Conservation (phyloP, 2,888 invertebrate genomes). For the Exephanes ischioxanthus region DNA sequence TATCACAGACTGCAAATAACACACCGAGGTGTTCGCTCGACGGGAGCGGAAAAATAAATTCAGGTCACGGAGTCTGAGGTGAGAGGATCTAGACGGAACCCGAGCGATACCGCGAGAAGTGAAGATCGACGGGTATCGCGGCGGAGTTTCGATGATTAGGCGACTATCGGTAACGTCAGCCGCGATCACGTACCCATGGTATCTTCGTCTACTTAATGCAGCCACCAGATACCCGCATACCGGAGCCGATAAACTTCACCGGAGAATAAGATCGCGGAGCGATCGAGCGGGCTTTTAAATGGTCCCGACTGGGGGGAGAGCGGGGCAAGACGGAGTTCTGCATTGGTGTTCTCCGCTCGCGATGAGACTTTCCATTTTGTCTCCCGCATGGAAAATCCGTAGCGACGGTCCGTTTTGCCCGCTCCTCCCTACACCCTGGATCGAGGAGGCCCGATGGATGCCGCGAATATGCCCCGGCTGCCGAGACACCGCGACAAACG, state of each 20-base stretch:
- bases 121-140: slow-evolving; percentile 38
- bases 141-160: slow-evolving; percentile 37
- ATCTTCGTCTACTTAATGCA: slow-evolving; percentile 18
- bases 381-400: too few relatives aligned
- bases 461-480: background rate
- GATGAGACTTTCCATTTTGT: too few relatives aligned
- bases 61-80: slow-evolving; percentile 34
- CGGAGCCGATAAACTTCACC: slow-evolving; percentile 5
- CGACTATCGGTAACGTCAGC: slow-evolving; percentile 14
- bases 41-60: slow-evolving; percentile 32
- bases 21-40: background rate
- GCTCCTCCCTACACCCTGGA: background rate
- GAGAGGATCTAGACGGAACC: background rate
- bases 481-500: background rate
- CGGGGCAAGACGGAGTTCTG: too few relatives aligned
- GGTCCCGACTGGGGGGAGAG: slow-evolving; percentile 36
- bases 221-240: background rate
- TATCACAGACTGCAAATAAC: slow-evolving; percentile 45
- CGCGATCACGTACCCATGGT: background rate
- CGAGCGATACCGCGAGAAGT: slow-evolving; percentile 23
- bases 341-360: too few relatives aligned
- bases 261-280: slow-evolving; percentile 31
- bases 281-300: slow-evolving; percentile 48
- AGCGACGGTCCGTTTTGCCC: too few relatives aligned
- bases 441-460: background rate